Base-by-base conservation (phyloP, 2,888 invertebrate genomes). In the Neoaliturus tenellus region DNA sequence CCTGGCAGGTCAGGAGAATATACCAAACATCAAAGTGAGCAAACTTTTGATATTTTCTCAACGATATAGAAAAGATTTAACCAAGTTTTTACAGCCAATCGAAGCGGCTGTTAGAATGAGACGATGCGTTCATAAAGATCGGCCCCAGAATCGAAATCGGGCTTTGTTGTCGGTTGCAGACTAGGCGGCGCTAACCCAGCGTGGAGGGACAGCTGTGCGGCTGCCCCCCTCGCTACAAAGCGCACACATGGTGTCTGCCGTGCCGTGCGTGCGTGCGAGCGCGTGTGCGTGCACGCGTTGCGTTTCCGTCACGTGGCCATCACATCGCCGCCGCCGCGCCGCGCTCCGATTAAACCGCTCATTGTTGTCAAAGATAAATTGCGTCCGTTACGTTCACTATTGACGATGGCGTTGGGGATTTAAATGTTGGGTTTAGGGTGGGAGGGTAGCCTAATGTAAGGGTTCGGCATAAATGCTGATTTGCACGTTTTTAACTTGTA, bases 161-260 rank as follows among this genome's bases (percentile, higher is more conserved):
- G 14, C 51, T 51, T 51, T 51, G 51, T 51, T 44, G 51, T 23
- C 51, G 51, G 48, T 48, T 20, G 23, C 25, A 55, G 55, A 55
- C 55, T 8, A 17, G 55, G 28, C 28, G 62, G 62, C 35, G 71
- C 39, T 71, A 71, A 23, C 69, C 23, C 71, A 71, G 39, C 71
- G 41, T 35, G 35, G 71, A 71, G 41, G 62, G 31, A 62, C 71
- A 41, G 41, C n/a, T 41, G 71, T 35, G 35, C 41, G n/a, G 71
- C 23, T 28, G 35, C 39, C 71, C 71, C 71, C 71, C 67, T 33
- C 14, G 33, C 31, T 31, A 67, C 67, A 67, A 67, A 17, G 67
- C 71, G 71, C 71, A 71, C 71, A 71, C 71, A 71, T 71, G 71
- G 71, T 71, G 71, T 41, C 71, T 71, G 71, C 31, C 39, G 39